Evolutionary conservation across 2,888 invertebrate genomes (phyloP).

Genomic region (Pammene fasciana): DNA sequence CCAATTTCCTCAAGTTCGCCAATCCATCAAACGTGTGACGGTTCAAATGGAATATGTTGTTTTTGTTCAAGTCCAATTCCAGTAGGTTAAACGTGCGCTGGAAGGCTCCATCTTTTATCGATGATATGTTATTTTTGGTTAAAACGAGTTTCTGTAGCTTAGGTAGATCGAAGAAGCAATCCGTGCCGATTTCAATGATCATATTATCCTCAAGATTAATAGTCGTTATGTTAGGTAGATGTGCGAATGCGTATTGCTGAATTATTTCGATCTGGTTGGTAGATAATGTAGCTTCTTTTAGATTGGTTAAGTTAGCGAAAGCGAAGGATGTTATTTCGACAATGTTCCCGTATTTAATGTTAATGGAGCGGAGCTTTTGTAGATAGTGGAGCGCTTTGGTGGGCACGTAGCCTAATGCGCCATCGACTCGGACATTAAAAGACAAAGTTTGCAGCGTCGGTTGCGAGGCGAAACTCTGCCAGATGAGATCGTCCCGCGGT

Average conservation of each 20-base stretch:
- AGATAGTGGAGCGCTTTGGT: conserved; percentile 87
- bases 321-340: conserved; percentile 87
- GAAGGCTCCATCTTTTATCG: conserved; percentile 93
- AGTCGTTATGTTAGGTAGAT: conserved; percentile 86
- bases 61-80: conserved; percentile 91
- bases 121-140: conserved; percentile 93
- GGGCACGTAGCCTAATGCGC: conserved; percentile 87
- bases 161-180: conserved; percentile 89
- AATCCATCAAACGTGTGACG: conserved; percentile 91
- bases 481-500: conserved; percentile 87
- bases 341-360: conserved; percentile 89
- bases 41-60: conserved; percentile 89
- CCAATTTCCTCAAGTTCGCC: conserved; percentile 87
- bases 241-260: conserved; percentile 87
- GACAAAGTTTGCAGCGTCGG: conserved; percentile 87
- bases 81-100: conserved; percentile 88
- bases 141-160: conserved; percentile 89
- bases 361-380: conserved; percentile 86
- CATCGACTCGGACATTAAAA: conserved; percentile 88
- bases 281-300: conserved; percentile 86
- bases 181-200: conserved; percentile 88
- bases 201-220: conserved; percentile 90
- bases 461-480: conserved; percentile 90
- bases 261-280: conserved; percentile 88
- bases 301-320: conserved; percentile 88